A percentile compares a stretch with the other conserved stretches of the same genome.
These are phyloP conservation scores for Psilopsiagon aurifrons DNA, from an alignment of 2,113 vertebrate genomes.

Conservation along the genomic window DNA sequence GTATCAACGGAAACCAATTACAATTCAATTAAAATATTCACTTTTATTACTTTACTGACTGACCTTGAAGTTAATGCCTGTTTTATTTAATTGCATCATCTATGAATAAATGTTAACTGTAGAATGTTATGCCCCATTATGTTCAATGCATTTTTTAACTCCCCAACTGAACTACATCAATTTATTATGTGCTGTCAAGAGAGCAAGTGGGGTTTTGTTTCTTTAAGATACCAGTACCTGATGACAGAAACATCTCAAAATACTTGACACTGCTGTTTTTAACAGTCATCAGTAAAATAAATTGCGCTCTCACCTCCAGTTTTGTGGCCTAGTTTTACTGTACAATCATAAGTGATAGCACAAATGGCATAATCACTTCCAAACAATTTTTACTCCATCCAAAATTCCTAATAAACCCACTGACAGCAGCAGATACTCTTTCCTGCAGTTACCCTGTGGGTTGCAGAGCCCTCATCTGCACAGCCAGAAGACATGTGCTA, in stretches of 20 bases:
- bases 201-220: conserved; percentile 70
- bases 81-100: conserved; percentile 82
- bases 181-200: conserved; percentile 68
- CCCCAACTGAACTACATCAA: conserved; percentile 69
- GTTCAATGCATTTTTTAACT: conserved; percentile 77
- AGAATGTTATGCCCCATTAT: conserved; percentile 80
- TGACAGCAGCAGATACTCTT: conserved; percentile 6
- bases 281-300: conserved; percentile 40
- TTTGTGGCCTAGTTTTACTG: conserved; percentile 48
- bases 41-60: conserved; percentile 81
- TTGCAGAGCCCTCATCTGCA: not conserved
- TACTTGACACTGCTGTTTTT: conserved; percentile 58
- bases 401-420: conserved; percentile 44
- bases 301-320: conserved; percentile 7
- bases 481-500: not conserved
- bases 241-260: conserved; percentile 52
- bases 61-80: conserved; percentile 83
- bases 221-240: conserved; percentile 2
- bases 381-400: conserved; percentile 42
- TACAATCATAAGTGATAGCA: conserved; percentile 60
- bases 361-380: conserved; percentile 33
- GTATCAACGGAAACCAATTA: conserved; percentile 81
- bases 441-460: not conserved
- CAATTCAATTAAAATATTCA: conserved; percentile 84
- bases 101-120: conserved; percentile 82